Conservation (phyloP, 35 echinoderm and acorn worm genomes). For the Heliocidaris tuberculata region DNA sequence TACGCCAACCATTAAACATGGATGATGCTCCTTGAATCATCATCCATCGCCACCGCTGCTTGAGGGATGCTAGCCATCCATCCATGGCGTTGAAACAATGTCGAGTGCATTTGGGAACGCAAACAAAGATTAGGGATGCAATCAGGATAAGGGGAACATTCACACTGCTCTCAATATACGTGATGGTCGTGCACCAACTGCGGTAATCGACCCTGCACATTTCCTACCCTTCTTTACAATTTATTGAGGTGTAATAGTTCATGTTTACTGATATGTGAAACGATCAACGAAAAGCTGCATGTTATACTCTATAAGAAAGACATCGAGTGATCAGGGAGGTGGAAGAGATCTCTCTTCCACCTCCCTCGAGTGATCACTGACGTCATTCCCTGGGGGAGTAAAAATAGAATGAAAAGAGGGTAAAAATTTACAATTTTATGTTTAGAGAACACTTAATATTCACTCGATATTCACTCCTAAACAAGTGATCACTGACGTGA, state of each 20-base stretch:
- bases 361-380: too few species aligned
- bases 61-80: neutral
- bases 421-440: too few species aligned
- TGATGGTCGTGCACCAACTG: neutral
- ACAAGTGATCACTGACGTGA: too few species aligned
- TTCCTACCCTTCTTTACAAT: neutral
- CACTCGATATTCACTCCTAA: too few species aligned
- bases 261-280: too few species aligned
- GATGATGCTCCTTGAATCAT: neutral
- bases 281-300: too few species aligned
- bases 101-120: neutral
- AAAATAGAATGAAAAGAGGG: too few species aligned
- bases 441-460: too few species aligned
- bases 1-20: slow-evolving; percentile 10
- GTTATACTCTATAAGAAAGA: too few species aligned
- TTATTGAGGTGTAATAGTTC: neutral
- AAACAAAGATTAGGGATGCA: slow-evolving; percentile 4
- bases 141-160: neutral
- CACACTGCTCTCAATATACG: neutral
- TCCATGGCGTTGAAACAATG: slow-evolving; percentile 9
- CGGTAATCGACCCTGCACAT: neutral
- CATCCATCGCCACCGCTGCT: neutral
- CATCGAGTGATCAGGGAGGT: too few species aligned
- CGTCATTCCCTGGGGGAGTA: too few species aligned
- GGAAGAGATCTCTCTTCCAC: too few species aligned